These are phyloP conservation scores for Epirrhoe alternata DNA, from an alignment of 2,888 invertebrate species.

Conservation along the genomic window DNA sequence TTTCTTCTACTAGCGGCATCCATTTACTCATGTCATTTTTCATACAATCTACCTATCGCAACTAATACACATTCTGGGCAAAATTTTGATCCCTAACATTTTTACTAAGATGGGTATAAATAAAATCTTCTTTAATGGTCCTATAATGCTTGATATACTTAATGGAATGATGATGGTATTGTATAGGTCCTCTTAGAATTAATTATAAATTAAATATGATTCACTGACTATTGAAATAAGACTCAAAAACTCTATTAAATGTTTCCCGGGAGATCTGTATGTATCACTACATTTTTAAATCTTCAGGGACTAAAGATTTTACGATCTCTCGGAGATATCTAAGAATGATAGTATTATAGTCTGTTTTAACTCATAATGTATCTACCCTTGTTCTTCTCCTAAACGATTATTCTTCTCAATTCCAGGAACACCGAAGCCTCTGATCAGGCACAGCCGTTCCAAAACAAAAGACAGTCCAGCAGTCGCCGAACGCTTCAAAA, in stretches of 20 bases:
- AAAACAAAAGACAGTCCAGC: constrained; percentile 74
- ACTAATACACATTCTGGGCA: too few relatives aligned
- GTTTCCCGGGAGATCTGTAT: background rate
- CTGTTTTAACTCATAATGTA: background rate
- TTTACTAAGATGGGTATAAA: too few relatives aligned
- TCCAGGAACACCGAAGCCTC: constrained; percentile 80
- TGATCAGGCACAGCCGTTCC: constrained; percentile 79
- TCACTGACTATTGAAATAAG: background rate
- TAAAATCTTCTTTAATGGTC: too few relatives aligned
- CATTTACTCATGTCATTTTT: too few relatives aligned
- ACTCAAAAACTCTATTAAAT: background rate
- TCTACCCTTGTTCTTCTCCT: background rate
- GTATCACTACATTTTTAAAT: background rate
- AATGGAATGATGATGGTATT: background rate
- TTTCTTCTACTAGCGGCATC: too few relatives aligned
- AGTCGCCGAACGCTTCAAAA: constrained; percentile 85
- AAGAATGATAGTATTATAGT: too few relatives aligned
- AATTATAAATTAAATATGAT: background rate
- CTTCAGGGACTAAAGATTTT: too few relatives aligned
- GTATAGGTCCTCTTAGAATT: background rate
- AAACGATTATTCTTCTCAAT: constrained; percentile 40
- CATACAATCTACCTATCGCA: too few relatives aligned
- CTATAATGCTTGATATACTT: too few relatives aligned
- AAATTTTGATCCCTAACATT: too few relatives aligned
- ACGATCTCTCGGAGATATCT: background rate